Evolutionary conservation across 2,888 invertebrate species (phyloP).

Genomic region (Nomada ruficornis): DNA sequence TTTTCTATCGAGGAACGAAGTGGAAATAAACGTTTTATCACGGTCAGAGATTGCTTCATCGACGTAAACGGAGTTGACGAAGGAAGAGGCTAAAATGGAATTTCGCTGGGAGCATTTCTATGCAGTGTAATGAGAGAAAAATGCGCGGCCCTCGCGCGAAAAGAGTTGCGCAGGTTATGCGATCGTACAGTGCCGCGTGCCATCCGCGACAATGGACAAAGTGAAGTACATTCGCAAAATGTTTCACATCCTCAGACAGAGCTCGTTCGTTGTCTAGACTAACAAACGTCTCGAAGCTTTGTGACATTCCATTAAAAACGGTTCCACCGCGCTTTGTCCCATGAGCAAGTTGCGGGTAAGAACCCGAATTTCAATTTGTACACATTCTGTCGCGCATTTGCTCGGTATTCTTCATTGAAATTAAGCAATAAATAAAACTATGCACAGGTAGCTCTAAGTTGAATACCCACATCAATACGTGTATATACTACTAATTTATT

Average conservation of each 20-base stretch:
- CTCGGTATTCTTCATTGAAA: background rate
- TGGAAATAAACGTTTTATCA: constrained; percentile 20
- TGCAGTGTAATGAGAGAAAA: constrained; percentile 65
- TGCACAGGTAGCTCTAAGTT: background rate
- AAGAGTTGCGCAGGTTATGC: constrained; percentile 30
- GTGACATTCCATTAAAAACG: constrained; percentile 46
- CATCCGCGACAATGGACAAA: constrained; percentile 50
- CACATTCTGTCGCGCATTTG: fast-evolving
- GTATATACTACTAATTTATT: too few species aligned
- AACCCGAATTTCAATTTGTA: constrained; percentile 13
- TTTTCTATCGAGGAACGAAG: background rate
- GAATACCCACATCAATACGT: too few species aligned
- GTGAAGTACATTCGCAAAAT: constrained; percentile 58
- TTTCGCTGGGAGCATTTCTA: constrained; percentile 62
- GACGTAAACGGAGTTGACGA: constrained; percentile 38
- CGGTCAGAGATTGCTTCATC: constrained; percentile 43
- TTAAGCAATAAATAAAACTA: background rate
- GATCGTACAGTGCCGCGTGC: constrained; percentile 25
- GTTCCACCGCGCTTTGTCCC: background rate
- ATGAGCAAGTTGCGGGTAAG: constrained; percentile 3
- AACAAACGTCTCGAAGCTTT: constrained; percentile 57
- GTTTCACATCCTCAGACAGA: constrained; percentile 60
- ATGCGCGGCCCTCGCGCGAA: constrained; percentile 45
- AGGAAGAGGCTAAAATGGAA: constrained; percentile 66
- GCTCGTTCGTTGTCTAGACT: constrained; percentile 56